Evolutionary conservation across 1,140 invertebrate species (phyloP).

Genomic region (Mya arenaria): DNA sequence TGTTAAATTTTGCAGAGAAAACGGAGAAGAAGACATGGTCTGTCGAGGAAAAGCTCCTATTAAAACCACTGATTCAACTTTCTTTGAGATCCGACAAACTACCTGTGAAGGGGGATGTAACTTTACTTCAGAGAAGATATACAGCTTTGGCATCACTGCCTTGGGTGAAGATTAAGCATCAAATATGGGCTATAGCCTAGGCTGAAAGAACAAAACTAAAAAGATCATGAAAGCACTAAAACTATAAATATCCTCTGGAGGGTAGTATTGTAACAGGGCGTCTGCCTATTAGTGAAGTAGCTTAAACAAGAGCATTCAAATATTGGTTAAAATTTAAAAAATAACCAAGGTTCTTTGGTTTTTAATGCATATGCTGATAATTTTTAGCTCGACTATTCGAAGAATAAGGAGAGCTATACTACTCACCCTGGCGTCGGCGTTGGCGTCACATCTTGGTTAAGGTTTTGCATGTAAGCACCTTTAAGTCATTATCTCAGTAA

Average conservation of each 20-base stretch:
- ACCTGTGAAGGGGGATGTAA: not conserved
- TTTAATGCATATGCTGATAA: not conserved
- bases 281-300: not conserved
- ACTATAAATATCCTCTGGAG: constrained; percentile 1
- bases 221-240: constrained; percentile 8
- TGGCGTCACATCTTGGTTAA: too few species aligned
- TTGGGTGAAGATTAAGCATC: too few species aligned
- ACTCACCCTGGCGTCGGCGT: too few species aligned
- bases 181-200: too few species aligned
- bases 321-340: constrained; percentile 2
- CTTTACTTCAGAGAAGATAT: not conserved
- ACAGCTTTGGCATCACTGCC: too few species aligned
- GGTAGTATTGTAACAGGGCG: too few species aligned
- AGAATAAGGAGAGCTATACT: too few species aligned
- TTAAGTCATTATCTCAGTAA: too few species aligned
- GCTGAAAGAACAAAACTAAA: too few species aligned
- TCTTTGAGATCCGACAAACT: too few species aligned
- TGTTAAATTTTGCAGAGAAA: constrained; percentile 16
- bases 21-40: constrained; percentile 7
- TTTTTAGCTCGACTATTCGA: not conserved
- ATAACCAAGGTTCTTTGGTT: not conserved
- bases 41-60: not conserved
- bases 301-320: not conserved
- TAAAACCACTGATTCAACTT: too few species aligned
- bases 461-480: too few species aligned